Evolutionary conservation across 2,797 vertebrate species (phyloP).

Genomic region (Sciurus vulgaris): DNA sequence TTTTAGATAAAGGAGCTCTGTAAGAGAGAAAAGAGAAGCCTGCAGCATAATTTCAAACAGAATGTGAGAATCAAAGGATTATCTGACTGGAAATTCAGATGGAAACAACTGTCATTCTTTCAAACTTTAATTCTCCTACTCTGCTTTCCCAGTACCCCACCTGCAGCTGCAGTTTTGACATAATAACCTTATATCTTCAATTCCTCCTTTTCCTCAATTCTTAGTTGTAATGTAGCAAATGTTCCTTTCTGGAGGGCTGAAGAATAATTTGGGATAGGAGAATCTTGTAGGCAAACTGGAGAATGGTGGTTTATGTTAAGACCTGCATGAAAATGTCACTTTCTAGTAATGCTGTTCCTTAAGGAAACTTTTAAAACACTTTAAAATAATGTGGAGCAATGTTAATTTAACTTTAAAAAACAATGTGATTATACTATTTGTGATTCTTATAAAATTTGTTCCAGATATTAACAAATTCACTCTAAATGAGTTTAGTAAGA

Average conservation of each 20-base stretch:
- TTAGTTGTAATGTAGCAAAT: background rate
- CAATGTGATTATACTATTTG: background rate
- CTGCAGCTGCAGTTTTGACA: background rate
- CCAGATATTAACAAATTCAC: background rate
- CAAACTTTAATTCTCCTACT: background rate
- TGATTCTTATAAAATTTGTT: background rate
- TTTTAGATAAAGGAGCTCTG: slow-evolving; percentile 18
- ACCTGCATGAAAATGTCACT: background rate
- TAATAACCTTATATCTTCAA: background rate
- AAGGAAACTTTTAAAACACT: background rate
- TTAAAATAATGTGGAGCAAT: background rate
- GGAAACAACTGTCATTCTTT: background rate
- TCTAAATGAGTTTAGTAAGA: background rate
- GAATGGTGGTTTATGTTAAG: background rate
- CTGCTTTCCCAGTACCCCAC: background rate
- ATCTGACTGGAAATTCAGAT: background rate
- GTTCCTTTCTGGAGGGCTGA: background rate
- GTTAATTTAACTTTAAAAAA: background rate
- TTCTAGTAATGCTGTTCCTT: background rate
- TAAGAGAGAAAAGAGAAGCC: background rate
- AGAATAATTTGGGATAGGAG: background rate
- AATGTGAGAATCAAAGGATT: background rate
- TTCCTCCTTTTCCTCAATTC: background rate
- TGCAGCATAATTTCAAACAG: background rate
- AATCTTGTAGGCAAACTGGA: background rate